Evolutionary conservation across 2,888 invertebrate genomes (phyloP).

Genomic region (Baronia brevicornis): DNA sequence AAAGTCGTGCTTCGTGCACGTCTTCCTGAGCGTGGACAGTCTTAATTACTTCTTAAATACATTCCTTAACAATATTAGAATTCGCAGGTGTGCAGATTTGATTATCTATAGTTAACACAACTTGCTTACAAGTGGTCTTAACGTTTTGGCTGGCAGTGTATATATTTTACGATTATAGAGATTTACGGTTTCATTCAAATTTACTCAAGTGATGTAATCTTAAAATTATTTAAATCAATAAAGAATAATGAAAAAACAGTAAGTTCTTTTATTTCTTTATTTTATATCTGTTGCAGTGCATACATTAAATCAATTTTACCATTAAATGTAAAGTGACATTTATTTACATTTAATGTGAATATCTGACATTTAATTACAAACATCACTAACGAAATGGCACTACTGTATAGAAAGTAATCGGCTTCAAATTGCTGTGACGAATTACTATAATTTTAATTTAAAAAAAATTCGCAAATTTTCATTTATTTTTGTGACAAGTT

Average conservation of each 20-base stretch:
- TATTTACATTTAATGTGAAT: slow-evolving; percentile 44
- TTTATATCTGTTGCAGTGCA: slow-evolving; percentile 46
- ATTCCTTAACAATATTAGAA: no score
- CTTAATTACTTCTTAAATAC: no score
- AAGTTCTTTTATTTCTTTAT: slow-evolving; percentile 58
- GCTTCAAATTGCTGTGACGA: neutral
- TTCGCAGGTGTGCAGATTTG: no score
- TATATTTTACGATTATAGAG: no score
- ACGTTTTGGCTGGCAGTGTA: no score
- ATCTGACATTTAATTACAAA: slow-evolving; percentile 24
- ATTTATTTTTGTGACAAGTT: neutral
- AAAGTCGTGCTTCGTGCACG: no score
- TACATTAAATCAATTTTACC: slow-evolving; percentile 57
- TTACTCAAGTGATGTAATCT: no score
- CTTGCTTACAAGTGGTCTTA: no score
- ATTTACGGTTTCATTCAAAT: no score
- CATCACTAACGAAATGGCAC: slow-evolving; percentile 42
- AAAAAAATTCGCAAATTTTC: neutral
- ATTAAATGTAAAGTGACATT: slow-evolving; percentile 48
- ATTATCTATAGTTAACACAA: no score
- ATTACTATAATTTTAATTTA: neutral
- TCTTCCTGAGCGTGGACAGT: no score
- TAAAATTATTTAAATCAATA: no score
- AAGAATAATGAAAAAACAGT: slow-evolving; percentile 30
- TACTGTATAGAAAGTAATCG: slow-evolving; percentile 24